Evolutionary conservation across 53 echinoderm and acorn worm genomes (phyloP).

Genomic region (Paracentrotus lividus): DNA sequence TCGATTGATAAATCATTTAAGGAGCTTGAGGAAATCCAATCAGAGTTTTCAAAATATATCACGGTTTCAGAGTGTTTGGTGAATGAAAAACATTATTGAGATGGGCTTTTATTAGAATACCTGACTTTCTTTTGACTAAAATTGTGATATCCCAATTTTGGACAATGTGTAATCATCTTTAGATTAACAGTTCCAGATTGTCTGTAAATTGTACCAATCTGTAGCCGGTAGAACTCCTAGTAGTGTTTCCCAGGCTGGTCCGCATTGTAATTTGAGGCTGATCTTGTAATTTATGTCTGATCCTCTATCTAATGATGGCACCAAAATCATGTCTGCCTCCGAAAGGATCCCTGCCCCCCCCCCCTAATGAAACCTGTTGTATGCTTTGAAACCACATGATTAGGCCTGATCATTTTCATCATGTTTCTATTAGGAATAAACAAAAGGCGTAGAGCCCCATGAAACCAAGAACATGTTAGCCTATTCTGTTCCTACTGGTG

Average conservation of each 20-base stretch:
- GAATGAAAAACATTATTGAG: background rate
- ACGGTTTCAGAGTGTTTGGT: background rate
- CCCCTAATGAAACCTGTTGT: background rate
- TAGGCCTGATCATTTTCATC: background rate
- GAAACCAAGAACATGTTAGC: conserved; percentile 22
- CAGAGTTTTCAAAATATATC: conserved; percentile 20
- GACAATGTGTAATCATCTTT: conserved; percentile 29
- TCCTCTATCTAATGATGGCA: conserved; percentile 50
- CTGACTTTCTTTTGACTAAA: background rate
- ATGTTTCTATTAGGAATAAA: conserved; percentile 41
- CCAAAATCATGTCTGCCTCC: conserved; percentile 26
- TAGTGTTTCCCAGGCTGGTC: background rate
- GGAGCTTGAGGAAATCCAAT: conserved; percentile 6
- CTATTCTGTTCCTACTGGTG: background rate
- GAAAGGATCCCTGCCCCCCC: background rate
- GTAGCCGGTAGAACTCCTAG: conserved; percentile 1
- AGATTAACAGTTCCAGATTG: conserved; percentile 26
- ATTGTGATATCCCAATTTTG: conserved; percentile 31
- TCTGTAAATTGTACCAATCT: conserved; percentile 38
- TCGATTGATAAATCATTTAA: conserved; percentile 34
- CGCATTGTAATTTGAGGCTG: background rate
- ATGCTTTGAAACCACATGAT: conserved; percentile 6
- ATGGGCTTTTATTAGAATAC: background rate
- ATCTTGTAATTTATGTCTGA: no score
- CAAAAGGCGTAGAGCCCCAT: conserved; percentile 29